Evolutionary conservation across 2,888 invertebrate species (phyloP).

Genomic region (Troides helena): DNA sequence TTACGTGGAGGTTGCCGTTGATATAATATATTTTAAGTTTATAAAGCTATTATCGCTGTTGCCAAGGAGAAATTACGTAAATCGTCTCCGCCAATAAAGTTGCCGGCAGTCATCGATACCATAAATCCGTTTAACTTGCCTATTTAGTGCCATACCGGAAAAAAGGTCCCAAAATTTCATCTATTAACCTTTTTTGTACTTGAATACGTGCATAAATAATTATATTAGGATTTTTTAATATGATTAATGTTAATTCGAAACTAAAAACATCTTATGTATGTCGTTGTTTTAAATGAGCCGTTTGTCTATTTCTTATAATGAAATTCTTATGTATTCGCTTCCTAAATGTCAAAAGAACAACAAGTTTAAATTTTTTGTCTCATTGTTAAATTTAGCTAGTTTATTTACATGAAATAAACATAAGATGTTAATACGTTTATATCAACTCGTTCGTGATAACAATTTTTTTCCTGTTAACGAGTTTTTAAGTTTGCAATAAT

Average conservation of each 20-base stretch:
- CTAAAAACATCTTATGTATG: background rate
- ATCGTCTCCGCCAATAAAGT: conserved; percentile 43
- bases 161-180: too few relatives aligned
- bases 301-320: background rate
- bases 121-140: background rate
- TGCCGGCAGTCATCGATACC: conserved; percentile 43
- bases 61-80: conserved; percentile 52
- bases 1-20: background rate
- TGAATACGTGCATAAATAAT: background rate
- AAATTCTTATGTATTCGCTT: background rate
- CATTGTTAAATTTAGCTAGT: conserved; percentile 6
- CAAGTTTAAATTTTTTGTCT: conserved; percentile 5
- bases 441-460: background rate
- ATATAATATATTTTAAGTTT: background rate
- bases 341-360: conserved; percentile 19
- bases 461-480: background rate
- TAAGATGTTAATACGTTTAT: background rate
- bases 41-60: conserved; percentile 12
- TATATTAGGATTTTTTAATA: background rate
- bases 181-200: too few relatives aligned
- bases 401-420: conserved; percentile 20
- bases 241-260: background rate
- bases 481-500: background rate
- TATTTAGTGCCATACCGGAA: too few relatives aligned
- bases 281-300: background rate